phyloP scores from a whole-genome alignment of 1,140 invertebrate species.

The Tetramorium parvispinum region DNA sequence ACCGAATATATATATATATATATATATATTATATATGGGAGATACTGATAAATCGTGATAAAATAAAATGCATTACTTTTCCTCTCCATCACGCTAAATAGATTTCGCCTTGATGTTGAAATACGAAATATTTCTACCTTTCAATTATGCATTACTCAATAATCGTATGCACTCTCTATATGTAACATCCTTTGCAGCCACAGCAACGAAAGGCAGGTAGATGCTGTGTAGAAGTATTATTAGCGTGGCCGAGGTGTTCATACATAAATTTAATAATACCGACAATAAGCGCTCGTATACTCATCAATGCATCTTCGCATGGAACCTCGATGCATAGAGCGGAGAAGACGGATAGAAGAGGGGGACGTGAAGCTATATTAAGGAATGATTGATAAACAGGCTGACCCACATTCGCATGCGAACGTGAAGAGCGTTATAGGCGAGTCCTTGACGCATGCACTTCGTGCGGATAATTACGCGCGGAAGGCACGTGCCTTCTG shows the following conservation, averaged over 20 bases:
- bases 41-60: neutral
- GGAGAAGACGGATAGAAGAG: slow-evolving; percentile 20
- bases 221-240: neutral
- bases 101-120: neutral
- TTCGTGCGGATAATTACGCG: slow-evolving; percentile 72
- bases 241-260: slow-evolving; percentile 20
- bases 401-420: slow-evolving; percentile 71
- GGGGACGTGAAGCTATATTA: slow-evolving; percentile 62
- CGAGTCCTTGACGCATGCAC: slow-evolving; percentile 63
- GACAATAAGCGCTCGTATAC: slow-evolving; percentile 29
- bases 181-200: slow-evolving; percentile 1
- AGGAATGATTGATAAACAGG: slow-evolving; percentile 74
- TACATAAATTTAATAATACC: slow-evolving; percentile 28
- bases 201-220: neutral
- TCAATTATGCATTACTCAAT: neutral
- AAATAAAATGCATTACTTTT: neutral
- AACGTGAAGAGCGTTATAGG: slow-evolving; percentile 54
- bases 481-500: slow-evolving; percentile 66
- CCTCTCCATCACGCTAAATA: neutral
- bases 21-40: neutral
- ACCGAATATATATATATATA: neutral
- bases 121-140: neutral
- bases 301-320: slow-evolving; percentile 31
- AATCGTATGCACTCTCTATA: neutral
- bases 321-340: neutral